Evolutionary conservation across 2,113 vertebrate genomes (phyloP).

Genomic region (Andinoacara biseriatus): DNA sequence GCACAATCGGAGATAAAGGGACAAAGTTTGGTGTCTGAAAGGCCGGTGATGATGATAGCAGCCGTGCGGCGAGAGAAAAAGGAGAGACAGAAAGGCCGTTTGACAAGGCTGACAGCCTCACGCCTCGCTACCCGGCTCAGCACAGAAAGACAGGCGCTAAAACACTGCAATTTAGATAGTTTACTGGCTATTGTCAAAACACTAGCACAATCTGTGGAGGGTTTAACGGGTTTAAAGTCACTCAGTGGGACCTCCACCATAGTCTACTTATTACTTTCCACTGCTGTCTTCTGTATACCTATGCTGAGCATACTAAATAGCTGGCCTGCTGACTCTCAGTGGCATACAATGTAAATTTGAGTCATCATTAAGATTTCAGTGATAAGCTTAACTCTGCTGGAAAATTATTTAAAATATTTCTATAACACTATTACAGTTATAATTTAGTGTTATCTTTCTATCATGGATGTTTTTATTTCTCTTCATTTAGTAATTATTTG

Average conservation of each 20-base stretch:
- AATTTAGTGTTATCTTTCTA: neutral
- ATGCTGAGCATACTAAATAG: constrained; percentile 16
- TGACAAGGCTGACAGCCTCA: constrained; percentile 77
- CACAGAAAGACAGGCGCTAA: constrained; percentile 72
- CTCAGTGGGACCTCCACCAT: constrained; percentile 50
- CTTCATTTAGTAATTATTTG: neutral
- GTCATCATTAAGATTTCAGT: neutral
- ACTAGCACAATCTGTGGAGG: constrained; percentile 74
- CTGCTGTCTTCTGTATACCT: constrained; percentile 14
- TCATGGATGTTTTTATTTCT: neutral
- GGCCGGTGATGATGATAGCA: constrained; percentile 88
- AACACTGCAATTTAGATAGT: constrained; percentile 83
- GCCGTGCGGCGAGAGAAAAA: constrained; percentile 68
- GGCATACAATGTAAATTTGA: neutral
- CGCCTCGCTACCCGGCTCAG: constrained; percentile 66
- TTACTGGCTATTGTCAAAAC: constrained; percentile 83
- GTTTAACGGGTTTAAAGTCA: constrained; percentile 82
- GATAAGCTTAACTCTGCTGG: neutral
- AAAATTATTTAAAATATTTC: neutral
- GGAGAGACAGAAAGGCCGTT: constrained; percentile 79
- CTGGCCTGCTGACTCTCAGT: neutral
- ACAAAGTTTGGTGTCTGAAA: constrained; percentile 87
- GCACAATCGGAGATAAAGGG: constrained; percentile 92
- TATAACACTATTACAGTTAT: neutral
- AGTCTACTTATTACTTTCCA: constrained; percentile 50